phyloP scores from a whole-genome alignment of 2,888 invertebrate genomes.

The Oegoconia quadripuncta region DNA sequence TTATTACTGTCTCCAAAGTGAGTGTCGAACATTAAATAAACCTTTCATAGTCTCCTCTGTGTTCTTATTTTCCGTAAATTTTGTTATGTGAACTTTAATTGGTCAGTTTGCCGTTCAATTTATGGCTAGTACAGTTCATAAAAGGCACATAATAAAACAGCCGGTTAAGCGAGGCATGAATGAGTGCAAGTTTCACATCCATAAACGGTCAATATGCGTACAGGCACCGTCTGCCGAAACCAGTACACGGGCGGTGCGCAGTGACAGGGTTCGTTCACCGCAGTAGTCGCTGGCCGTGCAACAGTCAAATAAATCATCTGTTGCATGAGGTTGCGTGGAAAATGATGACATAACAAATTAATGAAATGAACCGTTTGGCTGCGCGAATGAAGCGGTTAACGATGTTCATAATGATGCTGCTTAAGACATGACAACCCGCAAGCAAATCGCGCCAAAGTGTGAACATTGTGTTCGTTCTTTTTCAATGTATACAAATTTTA shows the following conservation, averaged over 20 bases:
- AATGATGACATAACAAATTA: constrained; percentile 46
- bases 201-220: constrained; percentile 57
- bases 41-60: too few species aligned
- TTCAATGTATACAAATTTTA: too few species aligned
- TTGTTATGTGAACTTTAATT: too few species aligned
- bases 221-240: constrained; percentile 58
- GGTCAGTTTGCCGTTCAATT: too few species aligned
- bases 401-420: not conserved
- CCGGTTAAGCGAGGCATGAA: too few species aligned
- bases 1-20: constrained; percentile 43
- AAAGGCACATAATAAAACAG: too few species aligned
- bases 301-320: constrained; percentile 60
- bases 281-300: constrained; percentile 39
- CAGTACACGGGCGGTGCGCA: constrained; percentile 51
- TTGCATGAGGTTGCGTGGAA: constrained; percentile 38
- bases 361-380: constrained; percentile 30
- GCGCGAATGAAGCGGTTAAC: constrained; percentile 1
- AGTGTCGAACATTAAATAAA: constrained; percentile 38
- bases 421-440: too few species aligned
- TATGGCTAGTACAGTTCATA: too few species aligned
- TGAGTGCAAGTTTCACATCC: constrained; percentile 46
- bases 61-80: too few species aligned
- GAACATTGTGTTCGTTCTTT: too few species aligned
- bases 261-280: constrained; percentile 76
- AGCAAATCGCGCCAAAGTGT: too few species aligned